Percentiles rank a stretch among this genome's conserved stretches.
These are phyloP conservation scores for Mungos mungo DNA, from an alignment of 2,113 vertebrate species.

Conservation along the genomic window DNA sequence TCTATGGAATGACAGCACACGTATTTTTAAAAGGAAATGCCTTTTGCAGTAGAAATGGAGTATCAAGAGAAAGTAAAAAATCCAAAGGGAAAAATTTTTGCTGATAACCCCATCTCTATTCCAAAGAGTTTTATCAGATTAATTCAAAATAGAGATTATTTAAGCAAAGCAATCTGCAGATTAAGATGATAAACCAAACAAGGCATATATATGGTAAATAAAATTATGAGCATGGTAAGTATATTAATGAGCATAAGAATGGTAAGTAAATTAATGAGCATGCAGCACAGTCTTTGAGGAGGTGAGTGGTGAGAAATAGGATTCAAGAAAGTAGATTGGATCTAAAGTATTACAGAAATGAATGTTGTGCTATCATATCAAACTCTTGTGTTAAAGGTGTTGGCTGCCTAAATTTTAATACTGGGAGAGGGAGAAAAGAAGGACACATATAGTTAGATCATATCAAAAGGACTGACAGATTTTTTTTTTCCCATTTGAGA, in stretches of 20 bases:
- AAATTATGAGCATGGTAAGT: not conserved
- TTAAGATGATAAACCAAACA: not conserved
- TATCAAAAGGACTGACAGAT: not conserved
- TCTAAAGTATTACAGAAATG: not conserved
- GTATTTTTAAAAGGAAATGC: not conserved
- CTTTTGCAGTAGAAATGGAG: not conserved
- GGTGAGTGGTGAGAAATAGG: not conserved
- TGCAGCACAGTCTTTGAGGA: not conserved
- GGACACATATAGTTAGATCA: not conserved
- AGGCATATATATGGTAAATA: not conserved
- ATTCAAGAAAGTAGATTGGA: not conserved
- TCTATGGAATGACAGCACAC: not conserved
- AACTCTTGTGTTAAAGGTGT: not conserved
- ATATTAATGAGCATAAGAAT: not conserved
- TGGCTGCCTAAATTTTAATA: not conserved
- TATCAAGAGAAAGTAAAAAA: not conserved
- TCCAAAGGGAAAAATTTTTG: not conserved
- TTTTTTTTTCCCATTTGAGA: not conserved
- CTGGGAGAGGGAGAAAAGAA: not conserved
- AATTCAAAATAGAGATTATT: slow-evolving; percentile 17
- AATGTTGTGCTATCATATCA: not conserved
- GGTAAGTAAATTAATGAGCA: not conserved
- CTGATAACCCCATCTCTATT: not conserved
- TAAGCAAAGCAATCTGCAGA: not conserved
- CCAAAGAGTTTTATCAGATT: not conserved